These are phyloP conservation scores for Synanthedon andrenaeformis DNA, from an alignment of 2,888 invertebrate genomes.

Conservation along the genomic window DNA sequence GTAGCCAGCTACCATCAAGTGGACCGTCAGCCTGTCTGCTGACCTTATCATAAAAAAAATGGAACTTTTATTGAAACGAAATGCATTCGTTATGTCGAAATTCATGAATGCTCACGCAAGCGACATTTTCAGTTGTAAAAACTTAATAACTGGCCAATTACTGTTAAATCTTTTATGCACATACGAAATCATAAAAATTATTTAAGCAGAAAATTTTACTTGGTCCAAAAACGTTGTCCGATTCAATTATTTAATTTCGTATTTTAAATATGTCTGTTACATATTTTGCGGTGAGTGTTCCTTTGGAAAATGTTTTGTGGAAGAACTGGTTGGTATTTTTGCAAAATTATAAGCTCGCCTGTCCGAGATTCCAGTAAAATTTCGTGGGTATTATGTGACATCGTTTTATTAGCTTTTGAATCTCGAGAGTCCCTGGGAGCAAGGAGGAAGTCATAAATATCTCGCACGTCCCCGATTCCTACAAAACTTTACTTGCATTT, in stretches of 20 bases:
- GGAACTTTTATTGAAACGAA: no score
- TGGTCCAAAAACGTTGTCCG: conserved; percentile 5
- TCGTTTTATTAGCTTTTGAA: conserved; percentile 54
- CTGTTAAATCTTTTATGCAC: conserved; percentile 2
- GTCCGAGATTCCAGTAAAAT: conserved; percentile 5
- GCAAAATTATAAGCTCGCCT: background rate
- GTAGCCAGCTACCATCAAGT: no score
- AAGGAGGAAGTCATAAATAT: conserved; percentile 54
- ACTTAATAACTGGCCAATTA: background rate
- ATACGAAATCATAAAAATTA: conserved; percentile 19
- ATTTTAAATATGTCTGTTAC: no score
- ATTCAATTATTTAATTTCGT: conserved; percentile 8
- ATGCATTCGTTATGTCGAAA: no score
- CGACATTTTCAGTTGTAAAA: no score
- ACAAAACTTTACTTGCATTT: conserved; percentile 44
- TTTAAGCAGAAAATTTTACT: conserved; percentile 17
- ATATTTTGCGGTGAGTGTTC: background rate
- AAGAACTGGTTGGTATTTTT: background rate
- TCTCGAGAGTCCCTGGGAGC: conserved; percentile 38
- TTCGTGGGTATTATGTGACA: conserved; percentile 29
- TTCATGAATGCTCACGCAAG: no score
- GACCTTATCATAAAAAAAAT: no score
- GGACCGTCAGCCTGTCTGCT: no score
- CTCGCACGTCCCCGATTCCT: conserved; percentile 45
- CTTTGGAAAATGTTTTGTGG: background rate